These are phyloP conservation scores for Melolontha melolontha DNA, from an alignment of 2,888 invertebrate species.

Conservation along the genomic window DNA sequence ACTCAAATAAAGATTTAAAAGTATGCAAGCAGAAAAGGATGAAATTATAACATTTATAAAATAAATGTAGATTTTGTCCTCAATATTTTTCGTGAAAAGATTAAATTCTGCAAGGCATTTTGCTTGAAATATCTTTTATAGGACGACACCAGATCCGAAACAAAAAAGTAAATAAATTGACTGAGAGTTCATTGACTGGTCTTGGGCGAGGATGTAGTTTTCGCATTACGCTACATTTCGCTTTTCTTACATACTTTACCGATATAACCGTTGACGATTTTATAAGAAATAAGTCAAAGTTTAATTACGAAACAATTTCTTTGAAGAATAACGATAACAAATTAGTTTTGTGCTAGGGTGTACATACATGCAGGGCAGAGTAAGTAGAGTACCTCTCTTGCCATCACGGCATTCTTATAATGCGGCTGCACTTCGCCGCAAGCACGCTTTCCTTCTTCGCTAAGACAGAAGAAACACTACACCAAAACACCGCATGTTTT, in stretches of 20 bases:
- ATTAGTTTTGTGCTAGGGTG: conserved; percentile 44
- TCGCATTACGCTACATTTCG: no score
- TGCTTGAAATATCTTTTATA: not conserved
- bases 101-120: not conserved
- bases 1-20: no score
- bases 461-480: conserved; percentile 45
- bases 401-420: conserved; percentile 78
- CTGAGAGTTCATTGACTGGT: conserved; percentile 41
- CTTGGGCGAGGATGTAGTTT: conserved; percentile 35
- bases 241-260: no score
- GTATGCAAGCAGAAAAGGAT: no score
- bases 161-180: conserved; percentile 36
- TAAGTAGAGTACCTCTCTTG: conserved; percentile 72
- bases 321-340: not conserved
- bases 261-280: no score
- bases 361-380: conserved; percentile 48
- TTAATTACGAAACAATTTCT: no score
- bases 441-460: conserved; percentile 50
- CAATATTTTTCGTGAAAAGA: not conserved
- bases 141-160: conserved; percentile 26
- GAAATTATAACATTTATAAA: no score
- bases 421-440: conserved; percentile 66
- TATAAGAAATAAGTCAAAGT: no score
- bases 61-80: no score
- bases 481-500: conserved; percentile 58